Conservation (phyloP, 2,113 vertebrate genomes). For the Cavia porcellus region DNA sequence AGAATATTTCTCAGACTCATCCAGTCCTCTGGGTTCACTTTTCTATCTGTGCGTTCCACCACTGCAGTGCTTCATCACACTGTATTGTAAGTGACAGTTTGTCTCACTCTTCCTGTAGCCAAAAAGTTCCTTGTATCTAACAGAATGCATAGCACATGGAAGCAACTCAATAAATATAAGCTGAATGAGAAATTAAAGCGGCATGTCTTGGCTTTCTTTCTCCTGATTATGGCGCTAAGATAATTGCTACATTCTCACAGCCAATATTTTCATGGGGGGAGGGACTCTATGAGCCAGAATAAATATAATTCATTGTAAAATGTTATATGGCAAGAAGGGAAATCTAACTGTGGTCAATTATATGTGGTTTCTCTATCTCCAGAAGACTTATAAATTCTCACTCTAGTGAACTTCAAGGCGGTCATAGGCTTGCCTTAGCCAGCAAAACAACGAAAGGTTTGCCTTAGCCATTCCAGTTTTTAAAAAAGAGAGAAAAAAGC, state of each 20-base stretch:
- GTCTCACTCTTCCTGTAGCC: neutral
- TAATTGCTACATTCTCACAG: neutral
- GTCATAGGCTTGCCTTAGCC: neutral
- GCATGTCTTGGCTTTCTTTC: neutral
- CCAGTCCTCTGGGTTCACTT: neutral
- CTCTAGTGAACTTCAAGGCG: neutral
- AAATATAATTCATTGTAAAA: neutral
- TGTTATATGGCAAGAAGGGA: neutral
- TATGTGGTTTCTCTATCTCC: neutral
- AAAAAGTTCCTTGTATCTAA: neutral
- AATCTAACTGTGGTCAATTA: neutral
- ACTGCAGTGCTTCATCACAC: neutral
- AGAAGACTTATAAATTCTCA: neutral
- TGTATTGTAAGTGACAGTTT: neutral
- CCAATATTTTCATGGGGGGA: slow-evolving; percentile 42
- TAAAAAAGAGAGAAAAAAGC: neutral
- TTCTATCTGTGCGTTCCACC: neutral
- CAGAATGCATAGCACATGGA: neutral
- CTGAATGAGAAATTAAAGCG: neutral
- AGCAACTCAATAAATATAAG: slow-evolving; percentile 18
- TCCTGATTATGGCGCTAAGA: neutral
- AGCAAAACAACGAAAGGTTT: too few relatives aligned
- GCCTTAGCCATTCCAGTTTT: too few relatives aligned
- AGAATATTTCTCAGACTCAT: neutral
- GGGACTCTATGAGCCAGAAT: neutral